Conservation (phyloP, 1,140 invertebrate genomes). For the roundworm (Caenorhabditis elegans) region WBcel235 BX284602.5:13090001-13090500, state of each 20-base stretch:
- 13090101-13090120: background rate
- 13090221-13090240: background rate
- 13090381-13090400: background rate
- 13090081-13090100: background rate
- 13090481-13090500: too few species aligned
- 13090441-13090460: background rate
- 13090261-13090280: background rate
- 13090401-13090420: background rate
- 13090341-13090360: background rate
- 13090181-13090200: conserved; percentile 4
- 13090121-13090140: background rate
- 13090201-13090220: background rate
- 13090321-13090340: background rate
- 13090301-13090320: conserved; percentile 1
- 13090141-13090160: background rate
- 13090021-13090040: background rate
- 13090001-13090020: background rate
- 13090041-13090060: background rate
- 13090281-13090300: background rate
- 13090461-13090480: background rate
- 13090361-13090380: background rate
- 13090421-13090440: conserved; percentile 39
- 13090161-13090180: background rate
- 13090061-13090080: background rate
- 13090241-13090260: background rate